Conservation (phyloP, 2,888 invertebrate genomes). For the Sepiola atlantica region DNA sequence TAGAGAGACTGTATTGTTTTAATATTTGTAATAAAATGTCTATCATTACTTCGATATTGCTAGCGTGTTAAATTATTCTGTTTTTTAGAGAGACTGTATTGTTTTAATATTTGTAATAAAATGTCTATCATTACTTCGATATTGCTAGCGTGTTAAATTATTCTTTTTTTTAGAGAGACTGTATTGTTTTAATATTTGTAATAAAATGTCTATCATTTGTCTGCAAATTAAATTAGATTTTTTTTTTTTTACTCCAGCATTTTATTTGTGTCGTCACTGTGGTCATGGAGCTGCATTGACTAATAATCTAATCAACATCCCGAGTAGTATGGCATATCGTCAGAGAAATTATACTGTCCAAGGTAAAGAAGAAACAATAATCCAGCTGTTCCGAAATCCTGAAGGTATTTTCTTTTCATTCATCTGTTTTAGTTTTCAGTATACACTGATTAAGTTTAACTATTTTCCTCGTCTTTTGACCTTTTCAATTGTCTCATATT, state of each 20-base stretch:
- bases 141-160: no score
- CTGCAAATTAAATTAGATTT: background rate
- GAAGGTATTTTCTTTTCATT: conserved; percentile 58
- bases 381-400: conserved; percentile 70
- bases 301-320: conserved; percentile 58
- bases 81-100: no score
- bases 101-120: background rate
- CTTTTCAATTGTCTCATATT: no score
- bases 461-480: no score
- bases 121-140: no score
- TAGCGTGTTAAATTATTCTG: no score
- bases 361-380: conserved; percentile 59
- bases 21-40: background rate
- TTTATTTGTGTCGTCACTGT: conserved; percentile 68
- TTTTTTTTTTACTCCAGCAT: conserved; percentile 51
- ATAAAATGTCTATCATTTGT: background rate
- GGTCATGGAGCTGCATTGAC: conserved; percentile 54
- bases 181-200: background rate
- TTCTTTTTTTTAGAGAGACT: no score
- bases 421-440: background rate
- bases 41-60: background rate
- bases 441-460: no score
- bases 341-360: conserved; percentile 68
- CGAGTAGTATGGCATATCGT: conserved; percentile 61
- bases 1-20: no score